Percentiles rank a stretch among this genome's conserved stretches.
Evolutionary conservation across 2,888 invertebrate genomes (phyloP).

Genomic region (Pristionchus mayeri): DNA sequence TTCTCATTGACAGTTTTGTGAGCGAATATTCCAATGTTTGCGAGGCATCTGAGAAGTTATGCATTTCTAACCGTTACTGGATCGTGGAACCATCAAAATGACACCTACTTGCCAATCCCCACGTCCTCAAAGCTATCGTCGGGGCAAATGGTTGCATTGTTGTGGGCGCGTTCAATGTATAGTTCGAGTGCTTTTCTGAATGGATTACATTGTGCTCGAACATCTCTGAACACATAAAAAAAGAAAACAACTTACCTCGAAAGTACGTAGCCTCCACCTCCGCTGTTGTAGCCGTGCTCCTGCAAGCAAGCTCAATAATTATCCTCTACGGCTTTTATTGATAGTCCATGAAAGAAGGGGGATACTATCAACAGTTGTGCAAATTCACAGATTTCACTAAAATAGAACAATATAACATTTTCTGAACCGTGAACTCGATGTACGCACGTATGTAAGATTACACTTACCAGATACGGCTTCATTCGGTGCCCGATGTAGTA

Average conservation of each 20-base stretch:
- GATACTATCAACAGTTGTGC: too few species aligned
- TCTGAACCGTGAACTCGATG: not conserved
- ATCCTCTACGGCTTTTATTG: too few species aligned
- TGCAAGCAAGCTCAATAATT: not conserved
- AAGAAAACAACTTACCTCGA: constrained; percentile 54
- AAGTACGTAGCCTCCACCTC: constrained; percentile 67
- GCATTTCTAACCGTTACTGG: constrained; percentile 61
- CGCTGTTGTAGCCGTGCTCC: constrained; percentile 68
- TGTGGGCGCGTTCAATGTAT: constrained; percentile 58
- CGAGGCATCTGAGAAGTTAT: too few species aligned
- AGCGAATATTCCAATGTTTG: too few species aligned
- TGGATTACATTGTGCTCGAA: too few species aligned
- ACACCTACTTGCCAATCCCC: constrained; percentile 58
- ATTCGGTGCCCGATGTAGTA: constrained; percentile 64
- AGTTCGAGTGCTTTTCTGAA: not conserved
- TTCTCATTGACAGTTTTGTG: constrained; percentile 59
- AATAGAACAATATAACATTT: too few species aligned
- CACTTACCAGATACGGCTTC: constrained; percentile 60
- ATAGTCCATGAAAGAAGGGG: too few species aligned
- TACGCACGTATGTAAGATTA: too few species aligned
- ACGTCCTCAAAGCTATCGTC: constrained; percentile 66
- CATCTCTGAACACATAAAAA: too few species aligned
- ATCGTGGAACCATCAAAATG: constrained; percentile 58
- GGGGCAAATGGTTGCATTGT: constrained; percentile 61
- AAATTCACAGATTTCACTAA: too few species aligned